Evolutionary conservation across 2,888 invertebrate species (phyloP).

Genomic region (Drosophila algonquin): DNA sequence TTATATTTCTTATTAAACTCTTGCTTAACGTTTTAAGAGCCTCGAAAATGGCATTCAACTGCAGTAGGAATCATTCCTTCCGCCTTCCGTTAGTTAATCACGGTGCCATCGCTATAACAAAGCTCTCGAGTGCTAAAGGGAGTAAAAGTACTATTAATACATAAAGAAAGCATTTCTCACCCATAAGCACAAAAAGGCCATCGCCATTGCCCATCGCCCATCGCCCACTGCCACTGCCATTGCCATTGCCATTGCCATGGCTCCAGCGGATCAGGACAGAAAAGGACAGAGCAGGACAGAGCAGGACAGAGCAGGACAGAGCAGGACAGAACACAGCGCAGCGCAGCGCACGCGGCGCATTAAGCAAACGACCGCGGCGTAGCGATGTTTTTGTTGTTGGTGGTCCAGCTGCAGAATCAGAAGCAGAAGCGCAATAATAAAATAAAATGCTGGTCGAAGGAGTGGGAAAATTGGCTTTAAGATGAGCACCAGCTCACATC

Average conservation of each 20-base stretch:
- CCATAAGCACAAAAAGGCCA: conserved; percentile 75
- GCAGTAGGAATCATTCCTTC: not conserved
- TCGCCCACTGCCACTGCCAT: conserved; percentile 16
- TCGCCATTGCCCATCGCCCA: conserved; percentile 62
- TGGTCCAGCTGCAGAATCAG: conserved; percentile 55
- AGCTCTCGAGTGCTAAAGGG: conserved; percentile 67
- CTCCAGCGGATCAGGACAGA: conserved; percentile 26
- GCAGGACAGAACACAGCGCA: conserved; percentile 6
- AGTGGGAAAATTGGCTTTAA: conserved; percentile 65
- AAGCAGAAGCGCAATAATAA: conserved; percentile 69
- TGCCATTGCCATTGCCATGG: conserved; percentile 14
- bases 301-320: conserved; percentile 19
- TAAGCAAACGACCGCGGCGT: conserved; percentile 71
- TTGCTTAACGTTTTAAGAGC: too few relatives aligned
- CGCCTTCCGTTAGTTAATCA: not conserved
- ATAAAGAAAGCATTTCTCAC: conserved; percentile 76
- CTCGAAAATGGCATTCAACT: not conserved
- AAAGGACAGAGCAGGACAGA: too few relatives aligned
- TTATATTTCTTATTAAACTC: too few relatives aligned
- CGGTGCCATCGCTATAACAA: conserved; percentile 35
- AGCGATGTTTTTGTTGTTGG: conserved; percentile 37
- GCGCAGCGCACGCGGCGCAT: conserved; percentile 62
- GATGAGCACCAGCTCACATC: conserved; percentile 37
- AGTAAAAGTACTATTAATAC: conserved; percentile 70
- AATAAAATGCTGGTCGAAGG: conserved; percentile 46